These are phyloP conservation scores for Lepidonotus clava DNA, from an alignment of 2,888 invertebrate species.

Conservation along the genomic window DNA sequence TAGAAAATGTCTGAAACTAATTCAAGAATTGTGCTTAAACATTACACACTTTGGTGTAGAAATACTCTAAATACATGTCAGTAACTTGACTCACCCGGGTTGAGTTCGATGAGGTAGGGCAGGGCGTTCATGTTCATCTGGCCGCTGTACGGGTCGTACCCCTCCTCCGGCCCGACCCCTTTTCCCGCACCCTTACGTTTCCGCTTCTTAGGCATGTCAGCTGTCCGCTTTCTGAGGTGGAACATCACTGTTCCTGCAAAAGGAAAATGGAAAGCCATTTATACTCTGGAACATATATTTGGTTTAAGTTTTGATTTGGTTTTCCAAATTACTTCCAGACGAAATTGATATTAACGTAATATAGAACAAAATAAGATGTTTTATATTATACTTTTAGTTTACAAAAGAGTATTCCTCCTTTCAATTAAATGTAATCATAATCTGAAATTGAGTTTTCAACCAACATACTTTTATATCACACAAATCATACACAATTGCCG, in stretches of 20 bases:
- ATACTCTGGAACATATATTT: neutral
- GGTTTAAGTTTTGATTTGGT: neutral
- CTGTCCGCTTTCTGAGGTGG: constrained; percentile 95
- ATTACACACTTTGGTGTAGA: neutral
- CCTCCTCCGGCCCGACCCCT: constrained; percentile 17
- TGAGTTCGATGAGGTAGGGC: constrained; percentile 89
- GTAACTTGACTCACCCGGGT: constrained; percentile 81
- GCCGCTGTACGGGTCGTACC: constrained; percentile 55
- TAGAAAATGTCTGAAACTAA: too few relatives aligned
- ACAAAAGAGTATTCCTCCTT: too few relatives aligned
- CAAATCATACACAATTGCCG: too few relatives aligned
- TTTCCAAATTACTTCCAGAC: neutral
- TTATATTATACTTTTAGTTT: too few relatives aligned
- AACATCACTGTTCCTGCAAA: constrained; percentile 87
- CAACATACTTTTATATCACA: too few relatives aligned
- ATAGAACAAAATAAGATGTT: too few relatives aligned
- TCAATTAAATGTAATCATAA: too few relatives aligned
- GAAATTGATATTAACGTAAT: neutral
- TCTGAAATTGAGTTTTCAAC: too few relatives aligned
- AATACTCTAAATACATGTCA: neutral
- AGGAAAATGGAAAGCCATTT: too few relatives aligned
- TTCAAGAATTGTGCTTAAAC: neutral
- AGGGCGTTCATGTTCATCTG: constrained; percentile 71
- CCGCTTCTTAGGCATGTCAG: constrained; percentile 83
- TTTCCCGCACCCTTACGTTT: constrained; percentile 54